phyloP scores from a whole-genome alignment of 2,113 vertebrate species.

The Acanthisitta chloris region DNA sequence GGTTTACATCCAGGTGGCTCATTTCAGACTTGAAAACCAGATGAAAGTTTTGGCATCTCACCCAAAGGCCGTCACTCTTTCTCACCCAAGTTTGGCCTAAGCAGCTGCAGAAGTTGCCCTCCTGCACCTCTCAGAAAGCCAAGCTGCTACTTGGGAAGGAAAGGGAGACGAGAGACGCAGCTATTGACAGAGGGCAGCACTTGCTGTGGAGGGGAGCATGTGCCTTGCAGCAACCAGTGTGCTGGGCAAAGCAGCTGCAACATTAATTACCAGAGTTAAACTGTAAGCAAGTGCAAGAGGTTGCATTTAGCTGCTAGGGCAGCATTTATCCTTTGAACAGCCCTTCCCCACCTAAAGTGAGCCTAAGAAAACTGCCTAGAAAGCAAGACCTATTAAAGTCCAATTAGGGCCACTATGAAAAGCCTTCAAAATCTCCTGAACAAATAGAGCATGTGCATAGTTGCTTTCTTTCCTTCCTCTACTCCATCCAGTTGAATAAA shows the following conservation, averaged over 20 bases:
- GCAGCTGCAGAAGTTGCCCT: background rate
- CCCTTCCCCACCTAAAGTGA: background rate
- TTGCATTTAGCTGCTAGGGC: background rate
- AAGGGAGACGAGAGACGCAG: background rate
- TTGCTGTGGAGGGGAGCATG: background rate
- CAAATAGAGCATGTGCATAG: background rate
- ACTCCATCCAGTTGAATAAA: background rate
- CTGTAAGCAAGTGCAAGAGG: background rate
- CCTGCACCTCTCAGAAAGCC: background rate
- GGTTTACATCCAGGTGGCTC: background rate
- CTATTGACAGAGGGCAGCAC: background rate
- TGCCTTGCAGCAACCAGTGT: background rate
- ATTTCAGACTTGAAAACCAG: background rate
- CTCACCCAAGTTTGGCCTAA: background rate
- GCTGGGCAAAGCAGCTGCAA: slow-evolving; percentile 24
- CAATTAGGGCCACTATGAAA: background rate
- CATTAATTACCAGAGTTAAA: background rate
- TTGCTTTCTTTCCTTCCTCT: background rate
- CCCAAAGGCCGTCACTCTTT: background rate
- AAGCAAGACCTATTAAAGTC: background rate
- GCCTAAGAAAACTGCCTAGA: background rate
- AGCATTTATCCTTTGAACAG: background rate
- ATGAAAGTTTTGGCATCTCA: background rate
- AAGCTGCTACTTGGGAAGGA: background rate
- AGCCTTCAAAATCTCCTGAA: background rate